Conservation (phyloP, 2,888 invertebrate species). For the Pediacus dermestoides region DNA sequence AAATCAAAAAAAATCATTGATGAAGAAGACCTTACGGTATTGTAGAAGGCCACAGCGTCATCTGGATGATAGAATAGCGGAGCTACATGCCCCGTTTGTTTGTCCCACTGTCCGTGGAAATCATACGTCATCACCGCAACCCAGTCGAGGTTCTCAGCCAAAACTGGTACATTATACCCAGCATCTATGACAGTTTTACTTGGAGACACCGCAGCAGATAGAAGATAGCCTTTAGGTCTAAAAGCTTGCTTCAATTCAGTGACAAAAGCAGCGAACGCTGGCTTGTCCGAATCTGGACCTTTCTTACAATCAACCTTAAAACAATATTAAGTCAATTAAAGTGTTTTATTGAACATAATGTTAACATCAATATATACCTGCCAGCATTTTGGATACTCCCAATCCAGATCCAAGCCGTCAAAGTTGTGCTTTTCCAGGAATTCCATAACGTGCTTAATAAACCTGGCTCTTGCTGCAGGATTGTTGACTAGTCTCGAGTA, state of each 20-base stretch:
- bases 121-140: slow-evolving; percentile 92
- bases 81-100: slow-evolving; percentile 85
- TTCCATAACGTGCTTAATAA: slow-evolving; percentile 69
- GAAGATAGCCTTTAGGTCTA: slow-evolving; percentile 53
- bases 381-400: slow-evolving; percentile 93
- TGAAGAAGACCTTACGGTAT: slow-evolving; percentile 68
- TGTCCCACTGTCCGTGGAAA: slow-evolving; percentile 90
- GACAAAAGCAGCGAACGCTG: slow-evolving; percentile 71
- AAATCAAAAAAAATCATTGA: slow-evolving; percentile 1
- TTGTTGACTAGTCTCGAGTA: slow-evolving; percentile 81
- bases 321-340: slow-evolving; percentile 14
- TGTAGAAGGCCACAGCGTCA: slow-evolving; percentile 78
- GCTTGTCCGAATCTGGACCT: slow-evolving; percentile 80
- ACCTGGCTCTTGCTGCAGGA: slow-evolving; percentile 66
- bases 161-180: slow-evolving; percentile 73
- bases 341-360: not conserved
- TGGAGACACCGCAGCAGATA: slow-evolving; percentile 84
- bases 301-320: slow-evolving; percentile 77
- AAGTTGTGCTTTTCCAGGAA: slow-evolving; percentile 80
- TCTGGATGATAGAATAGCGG: slow-evolving; percentile 79
- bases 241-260: slow-evolving; percentile 62
- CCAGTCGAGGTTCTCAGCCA: slow-evolving; percentile 79
- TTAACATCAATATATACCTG: slow-evolving; percentile 60
- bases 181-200: slow-evolving; percentile 84
- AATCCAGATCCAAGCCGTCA: slow-evolving; percentile 92